Percentiles rank a stretch among this genome's conserved stretches.
Conservation (phyloP, 2,888 invertebrate species). For the Lagria hirta region DNA sequence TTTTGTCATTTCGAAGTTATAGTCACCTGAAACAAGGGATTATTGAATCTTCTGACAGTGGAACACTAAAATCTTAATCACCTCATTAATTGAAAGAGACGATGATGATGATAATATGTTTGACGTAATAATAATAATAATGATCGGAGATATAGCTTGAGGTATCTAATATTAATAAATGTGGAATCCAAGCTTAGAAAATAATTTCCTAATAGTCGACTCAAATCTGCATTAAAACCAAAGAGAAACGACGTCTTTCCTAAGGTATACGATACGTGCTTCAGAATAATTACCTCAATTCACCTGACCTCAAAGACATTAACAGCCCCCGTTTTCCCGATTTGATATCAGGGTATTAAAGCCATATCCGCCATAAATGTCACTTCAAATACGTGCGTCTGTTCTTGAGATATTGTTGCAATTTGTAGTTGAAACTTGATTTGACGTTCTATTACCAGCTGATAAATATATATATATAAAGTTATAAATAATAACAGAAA, state of each 20-base stretch:
- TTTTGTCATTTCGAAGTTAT: too few species aligned
- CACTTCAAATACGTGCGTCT: slow-evolving; percentile 28
- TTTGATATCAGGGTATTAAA: slow-evolving; percentile 29
- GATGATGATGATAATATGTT: too few species aligned
- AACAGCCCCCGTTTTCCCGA: slow-evolving; percentile 26
- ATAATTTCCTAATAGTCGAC: too few species aligned
- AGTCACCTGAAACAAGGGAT: too few species aligned
- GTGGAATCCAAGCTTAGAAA: too few species aligned
- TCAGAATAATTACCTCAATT: slow-evolving; percentile 28
- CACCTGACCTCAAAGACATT: slow-evolving; percentile 29
- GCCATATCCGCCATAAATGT: slow-evolving; percentile 29
- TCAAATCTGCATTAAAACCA: too few species aligned
- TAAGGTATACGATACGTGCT: slow-evolving; percentile 25
- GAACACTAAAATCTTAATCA: too few species aligned
- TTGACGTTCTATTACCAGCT: slow-evolving; percentile 25
- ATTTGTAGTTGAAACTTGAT: slow-evolving; percentile 26
- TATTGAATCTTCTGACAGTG: too few species aligned
- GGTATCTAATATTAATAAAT: too few species aligned
- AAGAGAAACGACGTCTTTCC: slow-evolving; percentile 14
- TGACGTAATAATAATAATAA: too few species aligned
- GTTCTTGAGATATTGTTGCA: slow-evolving; percentile 28
- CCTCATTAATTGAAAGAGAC: too few species aligned
- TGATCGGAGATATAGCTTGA: too few species aligned
- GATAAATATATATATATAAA: slow-evolving; percentile 28
- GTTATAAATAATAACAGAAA: slow-evolving; percentile 19